Percentiles rank a stretch among this genome's conserved stretches.
Conservation (phyloP, 1,140 invertebrate species). For the Archivesica marissinica region DNA sequence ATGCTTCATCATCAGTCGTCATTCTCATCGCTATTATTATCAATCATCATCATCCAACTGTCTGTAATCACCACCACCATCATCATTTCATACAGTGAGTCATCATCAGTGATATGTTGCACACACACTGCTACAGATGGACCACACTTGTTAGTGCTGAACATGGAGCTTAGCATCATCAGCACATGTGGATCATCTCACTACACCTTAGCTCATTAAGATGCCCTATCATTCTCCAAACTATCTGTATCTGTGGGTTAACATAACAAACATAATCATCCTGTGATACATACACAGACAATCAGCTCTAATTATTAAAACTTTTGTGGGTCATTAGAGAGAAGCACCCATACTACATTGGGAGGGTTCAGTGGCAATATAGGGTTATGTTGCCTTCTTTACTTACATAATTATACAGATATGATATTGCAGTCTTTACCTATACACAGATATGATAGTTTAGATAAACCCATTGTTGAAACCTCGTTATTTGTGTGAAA, state of each 20-base stretch:
- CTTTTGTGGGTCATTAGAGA: no score
- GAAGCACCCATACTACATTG: no score
- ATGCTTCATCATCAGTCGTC: not conserved
- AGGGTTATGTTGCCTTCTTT: no score
- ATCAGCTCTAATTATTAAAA: no score
- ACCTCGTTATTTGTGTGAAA: no score
- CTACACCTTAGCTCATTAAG: not conserved
- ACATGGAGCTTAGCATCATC: not conserved
- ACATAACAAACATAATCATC: constrained; percentile 4
- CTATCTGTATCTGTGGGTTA: not conserved
- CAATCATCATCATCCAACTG: not conserved
- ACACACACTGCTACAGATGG: not conserved
- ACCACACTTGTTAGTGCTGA: constrained; percentile 33
- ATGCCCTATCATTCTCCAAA: not conserved
- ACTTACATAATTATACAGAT: no score
- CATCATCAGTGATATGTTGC: not conserved
- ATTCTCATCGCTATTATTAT: not conserved
- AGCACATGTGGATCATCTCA: constrained; percentile 9
- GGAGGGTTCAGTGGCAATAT: no score
- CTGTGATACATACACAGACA: no score
- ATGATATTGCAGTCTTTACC: no score
- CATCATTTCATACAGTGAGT: not conserved
- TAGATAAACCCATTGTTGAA: no score
- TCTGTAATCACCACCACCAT: not conserved
- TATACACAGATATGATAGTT: no score